These are phyloP conservation scores for Zosterops pallidus DNA, from an alignment of 2,113 vertebrate genomes.

Conservation along the genomic window DNA sequence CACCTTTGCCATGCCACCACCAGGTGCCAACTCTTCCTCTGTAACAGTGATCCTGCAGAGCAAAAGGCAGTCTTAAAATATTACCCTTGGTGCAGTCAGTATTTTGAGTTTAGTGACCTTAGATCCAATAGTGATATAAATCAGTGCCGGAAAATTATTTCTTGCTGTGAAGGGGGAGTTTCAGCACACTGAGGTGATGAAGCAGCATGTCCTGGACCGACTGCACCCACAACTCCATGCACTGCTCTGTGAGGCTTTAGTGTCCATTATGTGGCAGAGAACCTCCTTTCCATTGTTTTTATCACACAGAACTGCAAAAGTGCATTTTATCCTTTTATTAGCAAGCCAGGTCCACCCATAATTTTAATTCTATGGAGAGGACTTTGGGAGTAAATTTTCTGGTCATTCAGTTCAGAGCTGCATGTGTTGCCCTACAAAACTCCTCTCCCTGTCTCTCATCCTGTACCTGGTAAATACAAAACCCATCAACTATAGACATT, in stretches of 20 bases:
- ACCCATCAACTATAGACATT: not conserved
- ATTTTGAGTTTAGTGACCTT: not conserved
- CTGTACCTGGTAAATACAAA: not conserved
- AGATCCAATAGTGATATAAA: not conserved
- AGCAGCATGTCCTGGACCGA: not conserved
- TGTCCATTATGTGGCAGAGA: not conserved
- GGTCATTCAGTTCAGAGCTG: not conserved
- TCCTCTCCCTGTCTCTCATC: not conserved
- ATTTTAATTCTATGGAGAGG: not conserved
- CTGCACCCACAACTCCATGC: not conserved
- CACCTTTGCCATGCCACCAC: not conserved
- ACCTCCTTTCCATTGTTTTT: not conserved
- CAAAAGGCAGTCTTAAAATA: not conserved
- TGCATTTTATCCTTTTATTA: not conserved
- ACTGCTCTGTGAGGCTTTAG: not conserved
- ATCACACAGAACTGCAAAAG: not conserved
- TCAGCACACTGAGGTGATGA: not conserved
- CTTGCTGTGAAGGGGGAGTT: not conserved
- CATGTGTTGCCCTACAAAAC: not conserved
- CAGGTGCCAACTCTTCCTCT: not conserved
- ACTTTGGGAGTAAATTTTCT: not conserved
- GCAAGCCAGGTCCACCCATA: not conserved
- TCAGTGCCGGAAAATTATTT: not conserved
- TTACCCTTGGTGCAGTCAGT: not conserved
- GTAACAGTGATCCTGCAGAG: not conserved